phyloP scores from a whole-genome alignment of 2,888 invertebrate genomes.

The Rhogogaster chlorosoma region DNA sequence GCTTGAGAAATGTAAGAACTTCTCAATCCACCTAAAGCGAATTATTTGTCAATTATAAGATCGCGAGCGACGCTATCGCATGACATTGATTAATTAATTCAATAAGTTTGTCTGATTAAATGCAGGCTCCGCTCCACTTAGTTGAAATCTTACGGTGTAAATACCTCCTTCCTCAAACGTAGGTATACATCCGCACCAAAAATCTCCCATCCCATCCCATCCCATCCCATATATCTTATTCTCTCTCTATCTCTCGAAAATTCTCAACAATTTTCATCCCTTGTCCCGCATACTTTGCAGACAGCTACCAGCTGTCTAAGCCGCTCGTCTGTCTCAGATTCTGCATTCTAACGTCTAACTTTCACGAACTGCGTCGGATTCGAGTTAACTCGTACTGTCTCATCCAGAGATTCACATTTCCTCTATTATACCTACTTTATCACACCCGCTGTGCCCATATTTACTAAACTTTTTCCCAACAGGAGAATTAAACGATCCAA shows the following conservation, averaged over 20 bases:
- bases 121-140: slow-evolving; percentile 48
- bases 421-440: neutral
- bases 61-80: slow-evolving; percentile 8
- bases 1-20: slow-evolving; percentile 23
- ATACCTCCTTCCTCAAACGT: neutral
- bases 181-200: neutral
- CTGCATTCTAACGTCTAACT: slow-evolving; percentile 52
- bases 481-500: neutral
- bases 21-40: slow-evolving; percentile 9
- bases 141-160: slow-evolving; percentile 2
- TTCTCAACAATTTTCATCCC: slow-evolving; percentile 21
- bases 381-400: slow-evolving; percentile 12
- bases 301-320: slow-evolving; percentile 39
- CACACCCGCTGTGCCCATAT: neutral
- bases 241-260: neutral
- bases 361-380: slow-evolving; percentile 45
- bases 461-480: neutral
- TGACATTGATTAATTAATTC: slow-evolving; percentile 42
- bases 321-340: slow-evolving; percentile 38
- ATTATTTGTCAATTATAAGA: slow-evolving; percentile 44
- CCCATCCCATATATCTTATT: neutral
- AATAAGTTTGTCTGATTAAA: slow-evolving; percentile 40
- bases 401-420: slow-evolving; percentile 26
- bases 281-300: slow-evolving; percentile 26
- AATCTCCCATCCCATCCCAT: neutral